Evolutionary conservation across 2,888 invertebrate genomes (phyloP).

Genomic region (Drosophila nigritarsus): DNA sequence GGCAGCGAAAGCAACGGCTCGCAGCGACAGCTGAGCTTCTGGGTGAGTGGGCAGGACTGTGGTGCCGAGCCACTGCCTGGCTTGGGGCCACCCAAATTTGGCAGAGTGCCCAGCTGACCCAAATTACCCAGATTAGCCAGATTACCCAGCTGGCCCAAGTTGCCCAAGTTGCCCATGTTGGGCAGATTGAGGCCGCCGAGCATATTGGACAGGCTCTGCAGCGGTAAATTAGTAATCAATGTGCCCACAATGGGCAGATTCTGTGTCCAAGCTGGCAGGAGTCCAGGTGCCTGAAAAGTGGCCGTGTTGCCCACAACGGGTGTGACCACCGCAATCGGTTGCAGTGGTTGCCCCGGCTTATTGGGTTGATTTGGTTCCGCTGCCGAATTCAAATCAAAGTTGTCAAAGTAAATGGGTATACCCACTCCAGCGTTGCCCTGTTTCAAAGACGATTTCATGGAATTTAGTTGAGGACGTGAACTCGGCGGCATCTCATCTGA

Average conservation of each 20-base stretch:
- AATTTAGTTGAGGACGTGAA: neutral
- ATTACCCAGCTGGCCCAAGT: conserved; percentile 44
- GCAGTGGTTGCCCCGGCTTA: conserved; percentile 27
- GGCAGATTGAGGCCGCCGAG: conserved; percentile 52
- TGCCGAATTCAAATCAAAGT: conserved; percentile 20
- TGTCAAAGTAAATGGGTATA: conserved; percentile 63
- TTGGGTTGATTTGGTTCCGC: conserved; percentile 27
- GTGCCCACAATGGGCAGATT: conserved; percentile 76
- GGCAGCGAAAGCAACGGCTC: conserved; percentile 62
- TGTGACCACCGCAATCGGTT: conserved; percentile 64
- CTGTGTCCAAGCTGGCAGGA: conserved; percentile 66
- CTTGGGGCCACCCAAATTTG: conserved; percentile 21
- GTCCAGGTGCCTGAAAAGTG: conserved; percentile 42
- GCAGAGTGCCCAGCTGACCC: conserved; percentile 47
- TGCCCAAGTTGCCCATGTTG: conserved; percentile 41
- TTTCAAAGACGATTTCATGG: neutral
- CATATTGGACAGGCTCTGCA: conserved; percentile 50
- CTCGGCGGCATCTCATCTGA: neutral
- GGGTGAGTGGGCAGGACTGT: conserved; percentile 62
- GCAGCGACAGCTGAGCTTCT: conserved; percentile 75
- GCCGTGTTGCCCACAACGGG: conserved; percentile 53
- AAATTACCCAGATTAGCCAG: conserved; percentile 52
- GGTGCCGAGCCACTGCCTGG: conserved; percentile 28
- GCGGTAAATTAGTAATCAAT: conserved; percentile 66
- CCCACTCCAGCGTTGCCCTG: conserved; percentile 28